Base-by-base conservation (phyloP, 2,797 vertebrate genomes). In the Xenopus petersii region DNA sequence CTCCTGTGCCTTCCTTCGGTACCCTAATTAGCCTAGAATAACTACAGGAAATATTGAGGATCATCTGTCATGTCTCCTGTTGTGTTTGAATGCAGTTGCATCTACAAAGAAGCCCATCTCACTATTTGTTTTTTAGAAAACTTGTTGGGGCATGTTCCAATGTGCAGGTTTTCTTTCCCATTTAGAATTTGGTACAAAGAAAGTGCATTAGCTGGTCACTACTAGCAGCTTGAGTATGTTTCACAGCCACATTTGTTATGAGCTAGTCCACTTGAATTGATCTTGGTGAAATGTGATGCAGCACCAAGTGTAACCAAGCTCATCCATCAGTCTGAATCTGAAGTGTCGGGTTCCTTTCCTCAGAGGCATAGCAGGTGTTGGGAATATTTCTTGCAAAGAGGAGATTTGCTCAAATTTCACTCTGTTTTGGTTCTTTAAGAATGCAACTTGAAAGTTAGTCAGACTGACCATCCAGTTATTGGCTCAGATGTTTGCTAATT, bases 171-270 rank as follows among this genome's bases (percentile, higher is more conserved):
- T 55, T 67, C 30, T 55, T 75, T 47, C n/a, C 59, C 30, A 36
- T 51, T 61, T 73, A 63, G 15, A 2, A 30, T 51, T 77, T 77
- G 26, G 26, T 30, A 30, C 4, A 30, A 1, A 30, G 26, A 30
- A 30, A 60, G 54, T 47, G 58, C 51, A 65, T 73, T 64, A 65
- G 64, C 66, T 58, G 66, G 65, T 77, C 48, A 67, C 24, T 51
- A 67, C 13, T 21, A 67, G 67, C 75, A 46, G 12, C 55, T 60
- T 58, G 16, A 16, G 5, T 60, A 5, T 3, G 17, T 56, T 51
- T 49, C 48, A 67, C 26, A 24, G 48, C 64, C 36, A 47, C 49
- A 33, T 67, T 24, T 26, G 26, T 56, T 67, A 56, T 2, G 30
- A 21, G 4, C 9, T 59, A 59, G 66, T 0, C 8, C 6, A 8